phyloP scores from a whole-genome alignment of 2,888 invertebrate species.

The Macrosiphum euphorbiae region DNA sequence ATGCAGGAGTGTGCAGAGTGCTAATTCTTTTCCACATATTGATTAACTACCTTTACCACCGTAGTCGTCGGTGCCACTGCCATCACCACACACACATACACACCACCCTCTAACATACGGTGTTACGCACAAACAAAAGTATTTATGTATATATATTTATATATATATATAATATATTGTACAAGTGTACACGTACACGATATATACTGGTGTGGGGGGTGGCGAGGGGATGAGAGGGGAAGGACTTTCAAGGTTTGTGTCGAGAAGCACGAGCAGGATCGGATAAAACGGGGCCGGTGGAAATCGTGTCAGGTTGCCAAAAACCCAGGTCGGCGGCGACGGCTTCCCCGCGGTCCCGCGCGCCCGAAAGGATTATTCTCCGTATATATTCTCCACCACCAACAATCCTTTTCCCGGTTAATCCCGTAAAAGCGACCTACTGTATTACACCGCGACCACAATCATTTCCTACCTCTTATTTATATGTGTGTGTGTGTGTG shows the following conservation, averaged over 20 bases:
- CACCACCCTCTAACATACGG: neutral
- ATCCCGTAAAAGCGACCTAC: conserved; percentile 15
- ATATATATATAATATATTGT: neutral
- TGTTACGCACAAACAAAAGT: neutral
- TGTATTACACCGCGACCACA: conserved; percentile 12
- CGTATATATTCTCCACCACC: neutral
- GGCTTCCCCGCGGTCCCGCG: neutral
- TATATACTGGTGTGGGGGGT: too few relatives aligned
- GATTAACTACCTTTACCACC: conserved; percentile 49
- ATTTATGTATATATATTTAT: neutral
- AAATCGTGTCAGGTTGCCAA: conserved; percentile 60
- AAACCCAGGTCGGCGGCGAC: neutral
- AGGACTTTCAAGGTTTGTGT: conserved; percentile 49
- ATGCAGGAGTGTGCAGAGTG: neutral
- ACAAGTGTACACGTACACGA: too few relatives aligned
- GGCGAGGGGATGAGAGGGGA: neutral
- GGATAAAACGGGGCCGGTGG: conserved; percentile 40
- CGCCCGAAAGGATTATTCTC: conserved; percentile 44
- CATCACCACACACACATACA: neutral
- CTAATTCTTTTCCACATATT: conserved; percentile 32
- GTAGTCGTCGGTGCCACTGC: neutral
- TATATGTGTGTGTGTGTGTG: neutral
- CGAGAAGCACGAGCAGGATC: conserved; percentile 3
- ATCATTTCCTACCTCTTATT: neutral
- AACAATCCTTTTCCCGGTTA: conserved; percentile 47